phyloP scores from a whole-genome alignment of 2,113 vertebrate species.

The Carassius gibelio region DNA sequence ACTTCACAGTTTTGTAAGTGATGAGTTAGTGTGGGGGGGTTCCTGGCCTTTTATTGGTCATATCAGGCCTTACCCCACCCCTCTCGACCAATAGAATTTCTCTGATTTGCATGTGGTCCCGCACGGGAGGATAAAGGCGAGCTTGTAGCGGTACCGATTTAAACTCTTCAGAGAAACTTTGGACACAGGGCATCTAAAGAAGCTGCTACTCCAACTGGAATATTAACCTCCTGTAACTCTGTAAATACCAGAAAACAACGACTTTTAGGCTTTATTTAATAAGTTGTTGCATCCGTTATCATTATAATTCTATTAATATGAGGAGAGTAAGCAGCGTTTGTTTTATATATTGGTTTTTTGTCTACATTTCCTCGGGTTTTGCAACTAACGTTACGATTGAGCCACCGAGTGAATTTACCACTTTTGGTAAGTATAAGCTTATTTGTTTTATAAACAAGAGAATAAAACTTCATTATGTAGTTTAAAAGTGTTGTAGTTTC shows the following conservation, averaged over 20 bases:
- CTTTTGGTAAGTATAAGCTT: slow-evolving; percentile 69
- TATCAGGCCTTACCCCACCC: slow-evolving; percentile 59
- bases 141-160: slow-evolving; percentile 64
- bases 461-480: neutral
- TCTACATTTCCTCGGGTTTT: slow-evolving; percentile 63
- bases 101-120: slow-evolving; percentile 70
- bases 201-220: neutral
- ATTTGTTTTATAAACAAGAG: neutral
- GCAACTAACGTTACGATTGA: slow-evolving; percentile 54
- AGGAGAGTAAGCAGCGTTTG: slow-evolving; percentile 65
- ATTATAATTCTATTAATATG: slow-evolving; percentile 67
- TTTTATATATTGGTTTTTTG: slow-evolving; percentile 71
- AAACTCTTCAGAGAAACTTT: slow-evolving; percentile 49
- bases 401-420: slow-evolving; percentile 41
- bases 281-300: neutral
- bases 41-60: slow-evolving; percentile 43
- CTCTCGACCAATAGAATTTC: slow-evolving; percentile 67
- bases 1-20: neutral
- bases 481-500: neutral
- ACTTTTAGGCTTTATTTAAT: neutral
- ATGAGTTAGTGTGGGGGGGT: slow-evolving; percentile 34
- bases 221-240: neutral
- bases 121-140: slow-evolving; percentile 68
- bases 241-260: neutral
- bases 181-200: neutral